A percentile compares a stretch with the other conserved stretches of the same genome.
Evolutionary conservation across 35 echinoderm and acorn worm genomes (phyloP).

Genomic region (Eucidaris tribuloides): DNA sequence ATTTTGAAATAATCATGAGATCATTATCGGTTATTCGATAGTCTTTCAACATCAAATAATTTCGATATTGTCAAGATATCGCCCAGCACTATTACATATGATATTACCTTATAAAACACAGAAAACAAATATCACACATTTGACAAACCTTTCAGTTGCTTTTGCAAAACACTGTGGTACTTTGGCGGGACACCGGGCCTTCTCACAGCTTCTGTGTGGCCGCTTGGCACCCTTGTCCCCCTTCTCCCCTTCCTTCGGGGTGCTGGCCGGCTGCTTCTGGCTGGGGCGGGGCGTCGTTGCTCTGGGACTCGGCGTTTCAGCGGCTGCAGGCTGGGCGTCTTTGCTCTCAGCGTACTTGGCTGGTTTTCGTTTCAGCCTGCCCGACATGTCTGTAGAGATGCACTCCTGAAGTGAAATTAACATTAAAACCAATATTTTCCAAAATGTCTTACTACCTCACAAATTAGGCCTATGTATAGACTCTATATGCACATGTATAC

Average conservation of each 20-base stretch:
- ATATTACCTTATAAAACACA: no score
- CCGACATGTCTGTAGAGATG: constrained; percentile 53
- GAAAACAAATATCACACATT: background rate
- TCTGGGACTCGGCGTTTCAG: background rate
- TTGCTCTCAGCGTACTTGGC: constrained; percentile 64
- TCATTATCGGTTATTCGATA: no score
- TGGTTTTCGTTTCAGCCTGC: constrained; percentile 64
- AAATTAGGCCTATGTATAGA: no score
- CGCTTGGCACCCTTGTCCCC: constrained; percentile 35
- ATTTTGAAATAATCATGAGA: no score
- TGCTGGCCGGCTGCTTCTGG: background rate
- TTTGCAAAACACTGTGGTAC: constrained; percentile 74
- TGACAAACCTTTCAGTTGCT: constrained; percentile 60
- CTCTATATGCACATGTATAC: no score
- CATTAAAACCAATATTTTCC: no score
- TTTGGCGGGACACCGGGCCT: constrained; percentile 80
- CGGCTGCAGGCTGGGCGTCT: constrained; percentile 25
- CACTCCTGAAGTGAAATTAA: no score
- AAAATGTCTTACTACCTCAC: no score
- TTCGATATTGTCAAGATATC: no score
- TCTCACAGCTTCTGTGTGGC: constrained; percentile 79
- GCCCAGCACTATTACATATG: no score
- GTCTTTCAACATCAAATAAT: no score
- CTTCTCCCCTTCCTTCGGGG: background rate
- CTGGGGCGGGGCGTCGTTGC: background rate